Conservation (phyloP, 2,113 vertebrate genomes). For the Dryoscopus gambensis region DNA sequence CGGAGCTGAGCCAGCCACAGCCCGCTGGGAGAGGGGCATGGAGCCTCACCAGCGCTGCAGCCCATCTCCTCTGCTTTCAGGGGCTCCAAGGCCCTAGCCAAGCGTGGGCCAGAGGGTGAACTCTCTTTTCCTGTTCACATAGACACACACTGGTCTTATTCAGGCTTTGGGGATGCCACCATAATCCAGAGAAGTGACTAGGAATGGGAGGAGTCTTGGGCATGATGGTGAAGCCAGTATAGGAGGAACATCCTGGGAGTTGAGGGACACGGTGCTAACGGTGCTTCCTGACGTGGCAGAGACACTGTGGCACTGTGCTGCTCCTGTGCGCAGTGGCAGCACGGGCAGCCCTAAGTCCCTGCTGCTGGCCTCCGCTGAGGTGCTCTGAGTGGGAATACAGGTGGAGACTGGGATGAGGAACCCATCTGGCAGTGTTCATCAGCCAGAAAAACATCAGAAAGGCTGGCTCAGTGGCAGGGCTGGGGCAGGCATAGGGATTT, state of each 20-base stretch:
- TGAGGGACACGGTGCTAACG: fast-evolving
- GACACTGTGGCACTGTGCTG: neutral
- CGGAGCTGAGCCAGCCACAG: neutral
- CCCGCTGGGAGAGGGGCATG: fast-evolving
- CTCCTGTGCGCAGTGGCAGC: neutral
- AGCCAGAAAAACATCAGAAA: neutral
- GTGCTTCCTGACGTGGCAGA: neutral
- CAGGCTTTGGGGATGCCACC: neutral
- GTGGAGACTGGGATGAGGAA: neutral
- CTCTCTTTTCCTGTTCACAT: fast-evolving
- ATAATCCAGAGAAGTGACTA: neutral
- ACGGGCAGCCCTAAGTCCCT: neutral
- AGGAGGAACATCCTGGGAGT: neutral
- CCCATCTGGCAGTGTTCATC: neutral
- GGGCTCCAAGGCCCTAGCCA: neutral
- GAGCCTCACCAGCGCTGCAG: fast-evolving
- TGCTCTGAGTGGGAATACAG: fast-evolving
- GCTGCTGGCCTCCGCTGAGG: fast-evolving
- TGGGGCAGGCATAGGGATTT: neutral
- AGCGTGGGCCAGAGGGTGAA: fast-evolving
- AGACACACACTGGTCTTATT: neutral
- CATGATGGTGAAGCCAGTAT: neutral
- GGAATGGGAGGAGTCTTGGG: neutral
- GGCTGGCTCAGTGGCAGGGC: neutral
- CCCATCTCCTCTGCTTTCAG: neutral